Percentiles rank a stretch among this genome's conserved stretches.
These are phyloP conservation scores for Troides helena DNA, from an alignment of 2,888 invertebrate genomes.

Conservation along the genomic window DNA sequence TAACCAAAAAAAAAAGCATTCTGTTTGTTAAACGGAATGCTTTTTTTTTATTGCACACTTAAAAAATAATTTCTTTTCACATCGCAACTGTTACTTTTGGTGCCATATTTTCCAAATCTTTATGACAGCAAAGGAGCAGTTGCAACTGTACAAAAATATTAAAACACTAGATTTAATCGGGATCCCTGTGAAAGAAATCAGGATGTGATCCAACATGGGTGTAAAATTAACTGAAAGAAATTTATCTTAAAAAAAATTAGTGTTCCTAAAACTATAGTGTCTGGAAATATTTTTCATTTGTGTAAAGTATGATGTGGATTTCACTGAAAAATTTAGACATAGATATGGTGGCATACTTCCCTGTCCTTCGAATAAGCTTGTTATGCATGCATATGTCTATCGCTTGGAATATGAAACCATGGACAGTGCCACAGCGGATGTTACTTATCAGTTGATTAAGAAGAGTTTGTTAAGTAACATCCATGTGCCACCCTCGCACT, in stretches of 20 bases:
- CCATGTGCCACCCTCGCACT: conserved; percentile 50
- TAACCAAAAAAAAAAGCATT: conserved; percentile 25
- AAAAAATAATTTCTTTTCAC: conserved; percentile 13
- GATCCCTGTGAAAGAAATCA: conserved; percentile 42
- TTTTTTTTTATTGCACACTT: conserved; percentile 20
- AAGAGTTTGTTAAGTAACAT: conserved; percentile 30
- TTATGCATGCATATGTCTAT: conserved; percentile 64
- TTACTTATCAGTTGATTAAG: conserved; percentile 34
- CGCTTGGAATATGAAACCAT: conserved; percentile 43
- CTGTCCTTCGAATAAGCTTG: conserved; percentile 69
- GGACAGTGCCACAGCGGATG: conserved; percentile 49
- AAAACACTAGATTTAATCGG: conserved; percentile 27
- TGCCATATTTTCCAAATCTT: conserved; percentile 15
- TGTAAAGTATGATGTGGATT: conserved; percentile 36
- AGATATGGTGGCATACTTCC: conserved; percentile 62
- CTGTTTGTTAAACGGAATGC: conserved; percentile 21
- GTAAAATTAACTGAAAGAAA: conserved; percentile 33
- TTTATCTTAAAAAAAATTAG: conserved; percentile 28
- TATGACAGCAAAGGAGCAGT: conserved; percentile 33
- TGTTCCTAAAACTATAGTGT: conserved; percentile 47
- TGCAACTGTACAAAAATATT: conserved; percentile 27
- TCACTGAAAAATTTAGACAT: conserved; percentile 41
- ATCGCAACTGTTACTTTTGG: conserved; percentile 25
- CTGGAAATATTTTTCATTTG: conserved; percentile 33
- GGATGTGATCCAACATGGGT: conserved; percentile 16